phyloP scores from a whole-genome alignment of 2,888 invertebrate species.

The Odontocerum albicorne region DNA sequence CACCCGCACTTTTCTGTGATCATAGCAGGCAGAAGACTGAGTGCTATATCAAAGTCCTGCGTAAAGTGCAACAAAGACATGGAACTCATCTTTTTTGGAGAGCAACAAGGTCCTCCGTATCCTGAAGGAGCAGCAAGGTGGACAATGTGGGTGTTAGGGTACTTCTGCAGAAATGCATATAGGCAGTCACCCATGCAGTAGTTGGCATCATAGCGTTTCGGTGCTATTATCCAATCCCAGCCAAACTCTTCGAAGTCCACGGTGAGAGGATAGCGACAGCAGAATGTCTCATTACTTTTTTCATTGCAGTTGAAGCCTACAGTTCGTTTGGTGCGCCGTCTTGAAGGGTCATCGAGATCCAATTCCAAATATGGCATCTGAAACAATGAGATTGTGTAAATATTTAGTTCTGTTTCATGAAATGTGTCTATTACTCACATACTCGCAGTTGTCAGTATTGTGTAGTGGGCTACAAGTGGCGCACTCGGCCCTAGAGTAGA shows the following conservation, averaged over 20 bases:
- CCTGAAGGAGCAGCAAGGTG: conserved; percentile 76
- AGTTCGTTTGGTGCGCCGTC: conserved; percentile 73
- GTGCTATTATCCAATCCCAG: conserved; percentile 98
- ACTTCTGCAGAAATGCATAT: conserved; percentile 81
- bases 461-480: too few relatives aligned
- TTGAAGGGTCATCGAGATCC: conserved; percentile 53
- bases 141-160: conserved; percentile 86
- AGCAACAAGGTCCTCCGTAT: conserved; percentile 88
- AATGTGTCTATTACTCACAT: too few relatives aligned
- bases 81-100: conserved; percentile 84
- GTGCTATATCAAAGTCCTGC: conserved; percentile 82
- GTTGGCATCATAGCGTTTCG: conserved; percentile 91
- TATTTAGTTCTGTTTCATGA: too few relatives aligned
- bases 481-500: too few relatives aligned
- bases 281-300: conserved; percentile 76
- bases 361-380: conserved; percentile 59
- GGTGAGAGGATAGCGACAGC: conserved; percentile 91
- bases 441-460: too few relatives aligned
- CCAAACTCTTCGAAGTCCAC: conserved; percentile 95
- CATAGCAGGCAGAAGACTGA: conserved; percentile 89
- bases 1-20: conserved; percentile 93
- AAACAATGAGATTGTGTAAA: too few relatives aligned
- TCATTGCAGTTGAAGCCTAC: conserved; percentile 85
- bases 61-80: conserved; percentile 93
- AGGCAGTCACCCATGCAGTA: conserved; percentile 96